Evolutionary conservation across 1,140 invertebrate species (phyloP), one percentile per base, ranked within the genome.

Genomic region (Limonius californicus): DNA sequence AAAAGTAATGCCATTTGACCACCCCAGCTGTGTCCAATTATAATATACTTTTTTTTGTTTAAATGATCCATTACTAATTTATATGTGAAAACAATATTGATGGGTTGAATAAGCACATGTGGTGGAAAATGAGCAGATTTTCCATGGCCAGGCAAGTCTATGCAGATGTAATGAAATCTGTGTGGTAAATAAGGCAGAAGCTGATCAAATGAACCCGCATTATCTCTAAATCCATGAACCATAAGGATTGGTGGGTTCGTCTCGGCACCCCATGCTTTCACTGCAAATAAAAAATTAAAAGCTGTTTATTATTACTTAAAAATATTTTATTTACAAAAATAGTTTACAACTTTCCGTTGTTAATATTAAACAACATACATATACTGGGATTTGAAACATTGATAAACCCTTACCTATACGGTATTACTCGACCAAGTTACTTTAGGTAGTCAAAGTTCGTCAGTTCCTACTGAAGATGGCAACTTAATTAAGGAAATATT

Each of bases 121-220:
- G 64, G 43, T 55, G 82, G 82, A 57, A 83, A 82, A 35, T 79
- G 80, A 54, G 84, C 84, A 1, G 87, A 89, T 1, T 75, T 73
- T 1, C 89, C 89, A 76, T 89, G 86, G 1, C 85, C 84, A 7
- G 86, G 86, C 63, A 88, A 75, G 71, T 89, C 87, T 27, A 88
- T 76, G 68, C 80, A 80, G 1, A 88, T 81, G 61, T 84, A 84
- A 63, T 84, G 85, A 66, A 80, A 82, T 50, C 2, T 18, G 3
- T 3, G 8, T 4, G 45, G 45, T 54, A 89, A 74, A n/a, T 82
- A 60, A 15, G 80, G 76, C 27, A 87, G 77, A 1, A 90, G 75
- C 12, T 78, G 78, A 57, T 86, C 80, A 72, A 87, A 90, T n/a
- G 82, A 77, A 6, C 81, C 82, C 16, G 83, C 81, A 63, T 88